These are phyloP conservation scores for Natator depressus DNA, from an alignment of 2,113 vertebrate genomes.

Conservation along the genomic window DNA sequence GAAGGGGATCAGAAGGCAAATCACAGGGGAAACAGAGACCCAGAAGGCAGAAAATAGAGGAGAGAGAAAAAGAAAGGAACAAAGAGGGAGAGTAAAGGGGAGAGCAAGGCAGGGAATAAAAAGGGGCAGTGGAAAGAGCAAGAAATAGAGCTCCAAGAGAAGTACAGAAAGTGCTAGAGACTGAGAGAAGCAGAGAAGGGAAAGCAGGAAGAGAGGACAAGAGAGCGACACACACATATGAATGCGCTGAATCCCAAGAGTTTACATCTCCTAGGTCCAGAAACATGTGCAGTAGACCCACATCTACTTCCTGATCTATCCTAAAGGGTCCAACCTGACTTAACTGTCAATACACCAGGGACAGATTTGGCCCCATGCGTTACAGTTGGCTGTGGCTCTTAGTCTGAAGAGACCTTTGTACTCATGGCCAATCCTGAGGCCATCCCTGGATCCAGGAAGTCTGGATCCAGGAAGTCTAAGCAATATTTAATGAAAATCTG, in stretches of 20 bases:
- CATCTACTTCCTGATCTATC: background rate
- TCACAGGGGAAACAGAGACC: background rate
- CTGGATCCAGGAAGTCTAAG: conserved; percentile 14
- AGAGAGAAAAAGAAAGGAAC: background rate
- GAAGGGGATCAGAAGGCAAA: background rate
- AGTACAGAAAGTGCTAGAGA: background rate
- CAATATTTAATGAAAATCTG: conserved; percentile 42
- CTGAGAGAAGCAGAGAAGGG: accelerated
- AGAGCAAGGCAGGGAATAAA: background rate
- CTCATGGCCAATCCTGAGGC: background rate
- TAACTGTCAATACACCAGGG: background rate
- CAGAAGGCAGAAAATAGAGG: background rate
- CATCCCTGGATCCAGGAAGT: conserved; percentile 12
- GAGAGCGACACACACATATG: background rate
- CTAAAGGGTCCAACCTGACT: background rate
- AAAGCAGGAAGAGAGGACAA: background rate
- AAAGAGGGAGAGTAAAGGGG: background rate
- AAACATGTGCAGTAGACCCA: background rate
- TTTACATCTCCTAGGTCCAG: background rate
- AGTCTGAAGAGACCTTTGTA: background rate
- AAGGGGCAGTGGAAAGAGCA: background rate
- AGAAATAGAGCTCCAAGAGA: background rate
- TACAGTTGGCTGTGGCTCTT: background rate
- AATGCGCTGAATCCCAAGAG: background rate
- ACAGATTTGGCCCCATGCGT: conserved; percentile 4